A percentile compares a stretch with the other conserved stretches of the same genome.
These are phyloP conservation scores for Sebastes nivosus DNA, from an alignment of 2,797 vertebrate species.

Conservation along the genomic window DNA sequence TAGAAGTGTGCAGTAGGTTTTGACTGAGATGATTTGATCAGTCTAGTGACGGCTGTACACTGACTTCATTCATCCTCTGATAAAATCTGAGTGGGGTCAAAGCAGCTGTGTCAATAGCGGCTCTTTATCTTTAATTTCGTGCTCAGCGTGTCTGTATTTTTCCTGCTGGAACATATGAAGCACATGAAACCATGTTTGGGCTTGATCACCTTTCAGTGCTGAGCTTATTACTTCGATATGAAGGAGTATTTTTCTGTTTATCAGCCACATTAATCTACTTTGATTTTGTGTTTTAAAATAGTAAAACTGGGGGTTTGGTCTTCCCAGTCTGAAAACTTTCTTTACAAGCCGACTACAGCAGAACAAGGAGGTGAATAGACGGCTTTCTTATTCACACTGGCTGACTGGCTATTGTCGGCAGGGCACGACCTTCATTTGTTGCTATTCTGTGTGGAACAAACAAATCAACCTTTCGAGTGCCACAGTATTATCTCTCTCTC, in stretches of 20 bases:
- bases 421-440: constrained; percentile 70
- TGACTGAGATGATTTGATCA: constrained; percentile 2
- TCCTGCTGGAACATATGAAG: constrained; percentile 47
- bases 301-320: not conserved
- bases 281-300: not conserved
- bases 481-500: constrained; percentile 49
- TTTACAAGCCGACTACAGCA: constrained; percentile 25
- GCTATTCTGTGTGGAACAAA: constrained; percentile 66
- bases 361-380: constrained; percentile 36
- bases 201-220: constrained; percentile 13
- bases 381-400: constrained; percentile 27
- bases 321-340: constrained; percentile 14
- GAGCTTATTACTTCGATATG: not conserved
- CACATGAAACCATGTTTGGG: constrained; percentile 17
- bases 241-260: not conserved
- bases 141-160: constrained; percentile 36
- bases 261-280: not conserved
- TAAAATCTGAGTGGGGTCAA: constrained; percentile 29
- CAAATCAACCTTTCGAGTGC: constrained; percentile 70
- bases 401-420: constrained; percentile 53
- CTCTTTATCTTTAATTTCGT: constrained; percentile 39
- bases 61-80: not conserved
- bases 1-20: not conserved
- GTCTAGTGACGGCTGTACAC: not conserved
- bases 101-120: constrained; percentile 67